Evolutionary conservation across 2,113 vertebrate genomes (phyloP), one percentile per base, ranked within the genome.

Genomic region (Mesocricetus auratus): DNA sequence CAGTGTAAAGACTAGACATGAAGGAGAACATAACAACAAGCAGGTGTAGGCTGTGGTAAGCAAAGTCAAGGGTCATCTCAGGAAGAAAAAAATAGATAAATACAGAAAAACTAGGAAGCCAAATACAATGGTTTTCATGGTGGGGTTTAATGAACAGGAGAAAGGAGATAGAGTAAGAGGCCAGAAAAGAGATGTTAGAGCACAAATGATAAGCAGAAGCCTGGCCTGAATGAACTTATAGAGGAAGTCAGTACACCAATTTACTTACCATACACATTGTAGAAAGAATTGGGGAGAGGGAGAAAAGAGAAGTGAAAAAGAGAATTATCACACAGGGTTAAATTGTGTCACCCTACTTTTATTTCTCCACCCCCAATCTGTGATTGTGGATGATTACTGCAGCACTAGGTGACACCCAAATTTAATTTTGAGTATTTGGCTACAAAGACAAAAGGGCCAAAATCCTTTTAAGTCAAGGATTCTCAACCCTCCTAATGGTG

Each of bases 181-280:
- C 42, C 53, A 92, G 74, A 21, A 24, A 73, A 88, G 56, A 71
- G 13, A 95, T 5, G 87, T 4, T 87, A 85, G 91, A 90, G 83
- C 22, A n/a, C 42, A 91, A 86, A 88, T 64, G 10, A 90, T 64
- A 75, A 86, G 33, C 36, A 94, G 24, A 71, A 87, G 19, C 47
- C 64, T 78, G 33, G 42, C 66, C 81, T 68, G 68, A 90, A 45
- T 42, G 71, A 93, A 56, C 94, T 31, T 87, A 68, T 16, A 90
- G 53, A 95, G 82, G 90, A 92, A 96, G 94, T 97, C 93, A 97
- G 97, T 93, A 97, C 83, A 94, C 93, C 12, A 0, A 97, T 94
- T 93, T 94, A 90, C 85, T 98, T 98, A 97, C 95, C 95, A 97
- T 95, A 94, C 4, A 31, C 73, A n/a, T 39, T 92, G 74, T 86